phyloP scores from a whole-genome alignment of 2,888 invertebrate genomes.

The Acanthosoma haemorrhoidale region DNA sequence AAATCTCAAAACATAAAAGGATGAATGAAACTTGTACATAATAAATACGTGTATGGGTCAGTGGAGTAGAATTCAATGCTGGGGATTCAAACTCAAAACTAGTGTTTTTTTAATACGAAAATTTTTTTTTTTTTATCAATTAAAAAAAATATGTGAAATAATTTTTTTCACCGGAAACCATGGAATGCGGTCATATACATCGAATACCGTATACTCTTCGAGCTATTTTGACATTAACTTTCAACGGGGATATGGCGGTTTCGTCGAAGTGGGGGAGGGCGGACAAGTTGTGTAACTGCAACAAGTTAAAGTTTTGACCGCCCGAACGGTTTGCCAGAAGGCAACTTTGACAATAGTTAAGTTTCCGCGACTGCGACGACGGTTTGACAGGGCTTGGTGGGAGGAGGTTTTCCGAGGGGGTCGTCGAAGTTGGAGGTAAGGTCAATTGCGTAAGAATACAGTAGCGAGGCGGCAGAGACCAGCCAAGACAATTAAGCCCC shows the following conservation, averaged over 20 bases:
- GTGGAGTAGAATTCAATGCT: too few relatives aligned
- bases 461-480: not conserved
- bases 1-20: too few relatives aligned
- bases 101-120: too few relatives aligned
- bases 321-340: not conserved
- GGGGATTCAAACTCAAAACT: too few relatives aligned
- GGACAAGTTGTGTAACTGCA: not conserved
- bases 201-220: too few relatives aligned
- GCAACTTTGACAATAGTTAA: constrained; percentile 3
- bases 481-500: not conserved
- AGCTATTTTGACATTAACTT: not conserved
- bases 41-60: too few relatives aligned
- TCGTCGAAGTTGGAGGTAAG: too few relatives aligned
- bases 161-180: too few relatives aligned
- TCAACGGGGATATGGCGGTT: not conserved
- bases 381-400: not conserved
- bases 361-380: not conserved
- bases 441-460: constrained; percentile 14
- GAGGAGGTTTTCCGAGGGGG: not conserved
- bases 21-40: too few relatives aligned
- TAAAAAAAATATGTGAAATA: too few relatives aligned
- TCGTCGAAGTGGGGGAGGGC: not conserved
- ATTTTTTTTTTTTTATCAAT: too few relatives aligned
- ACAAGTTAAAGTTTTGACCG: constrained; percentile 1
- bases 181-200: too few relatives aligned